These are phyloP conservation scores for Cairina moschata DNA, from an alignment of 2,113 vertebrate genomes.

Conservation along the genomic window DNA sequence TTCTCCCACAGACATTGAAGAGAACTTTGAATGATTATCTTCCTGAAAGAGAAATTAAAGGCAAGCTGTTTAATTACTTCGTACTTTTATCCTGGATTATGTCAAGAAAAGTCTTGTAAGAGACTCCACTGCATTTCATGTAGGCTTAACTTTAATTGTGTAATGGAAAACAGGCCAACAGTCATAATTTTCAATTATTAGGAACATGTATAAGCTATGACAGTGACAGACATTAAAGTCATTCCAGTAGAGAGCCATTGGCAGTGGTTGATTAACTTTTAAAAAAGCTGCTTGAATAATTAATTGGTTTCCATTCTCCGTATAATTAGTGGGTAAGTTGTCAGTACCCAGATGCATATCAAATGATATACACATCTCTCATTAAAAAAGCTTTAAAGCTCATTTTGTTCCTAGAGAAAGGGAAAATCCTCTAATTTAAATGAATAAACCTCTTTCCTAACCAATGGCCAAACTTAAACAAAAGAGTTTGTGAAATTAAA, in stretches of 20 bases:
- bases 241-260: background rate
- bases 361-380: background rate
- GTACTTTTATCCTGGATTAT: background rate
- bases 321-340: background rate
- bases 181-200: slow-evolving; percentile 18
- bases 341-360: background rate
- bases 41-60: background rate
- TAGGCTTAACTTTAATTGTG: background rate
- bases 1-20: background rate
- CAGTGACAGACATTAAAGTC: slow-evolving; percentile 15
- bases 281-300: slow-evolving; percentile 14
- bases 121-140: background rate
- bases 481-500: background rate
- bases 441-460: background rate
- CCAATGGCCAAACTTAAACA: background rate
- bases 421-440: background rate
- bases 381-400: background rate
- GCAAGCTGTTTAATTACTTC: background rate
- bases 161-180: background rate
- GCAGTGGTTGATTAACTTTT: slow-evolving; percentile 9
- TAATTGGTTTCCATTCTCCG: slow-evolving; percentile 12
- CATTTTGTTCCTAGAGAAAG: background rate
- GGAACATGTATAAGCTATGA: background rate
- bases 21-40: background rate
- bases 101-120: background rate